A percentile compares a stretch with the other conserved stretches of the same genome.
phyloP scores from a whole-genome alignment of 2,113 vertebrate species.

The Gobius niger region DNA sequence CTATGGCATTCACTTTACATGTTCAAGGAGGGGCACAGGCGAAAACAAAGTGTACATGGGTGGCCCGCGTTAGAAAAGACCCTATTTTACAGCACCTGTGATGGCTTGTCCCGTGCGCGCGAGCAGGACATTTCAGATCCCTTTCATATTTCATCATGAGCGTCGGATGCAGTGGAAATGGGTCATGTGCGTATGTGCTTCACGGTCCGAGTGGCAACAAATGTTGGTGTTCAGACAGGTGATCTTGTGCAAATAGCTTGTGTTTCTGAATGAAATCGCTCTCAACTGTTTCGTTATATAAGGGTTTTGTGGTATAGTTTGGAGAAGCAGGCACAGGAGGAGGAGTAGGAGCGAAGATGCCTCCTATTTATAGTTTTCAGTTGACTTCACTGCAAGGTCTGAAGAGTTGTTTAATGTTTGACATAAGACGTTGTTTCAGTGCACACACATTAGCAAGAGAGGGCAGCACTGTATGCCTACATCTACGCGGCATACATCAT shows the following conservation, averaged over 20 bases:
- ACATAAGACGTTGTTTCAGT: too few relatives aligned
- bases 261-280: neutral
- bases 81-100: constrained; percentile 46
- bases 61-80: constrained; percentile 18
- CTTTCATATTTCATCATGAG: constrained; percentile 29
- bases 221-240: constrained; percentile 5
- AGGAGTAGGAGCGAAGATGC: neutral
- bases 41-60: constrained; percentile 20
- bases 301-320: neutral
- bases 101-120: constrained; percentile 14
- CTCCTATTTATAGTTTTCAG: too few relatives aligned
- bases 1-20: constrained; percentile 50
- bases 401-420: too few relatives aligned
- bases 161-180: constrained; percentile 13
- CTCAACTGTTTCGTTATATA: neutral
- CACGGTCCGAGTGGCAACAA: neutral
- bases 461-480: too few relatives aligned
- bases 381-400: too few relatives aligned
- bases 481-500: too few relatives aligned
- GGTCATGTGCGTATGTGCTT: constrained; percentile 2
- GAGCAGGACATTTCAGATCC: constrained; percentile 18
- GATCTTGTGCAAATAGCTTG: neutral
- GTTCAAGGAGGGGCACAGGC: constrained; percentile 27
- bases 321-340: neutral
- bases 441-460: too few relatives aligned